Evolutionary conservation across 2,888 invertebrate species (phyloP).

Genomic region (Dorcus parallelipipedus): DNA sequence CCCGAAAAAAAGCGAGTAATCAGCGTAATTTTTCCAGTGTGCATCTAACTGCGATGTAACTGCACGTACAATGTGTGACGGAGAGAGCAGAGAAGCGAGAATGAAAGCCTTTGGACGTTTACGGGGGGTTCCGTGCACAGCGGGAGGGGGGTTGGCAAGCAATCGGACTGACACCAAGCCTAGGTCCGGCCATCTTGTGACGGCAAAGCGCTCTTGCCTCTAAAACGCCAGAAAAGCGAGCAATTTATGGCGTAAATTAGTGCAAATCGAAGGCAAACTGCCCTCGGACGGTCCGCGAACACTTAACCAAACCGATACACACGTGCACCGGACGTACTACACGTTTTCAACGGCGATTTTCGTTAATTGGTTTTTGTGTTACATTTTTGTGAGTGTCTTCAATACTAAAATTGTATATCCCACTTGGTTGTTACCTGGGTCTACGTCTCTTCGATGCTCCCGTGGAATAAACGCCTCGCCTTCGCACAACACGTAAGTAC

Average conservation of each 20-base stretch:
- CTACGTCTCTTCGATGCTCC: conserved; percentile 25
- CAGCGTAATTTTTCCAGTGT: conserved; percentile 48
- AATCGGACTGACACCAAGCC: conserved; percentile 50
- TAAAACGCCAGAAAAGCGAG: conserved; percentile 43
- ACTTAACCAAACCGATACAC: conserved; percentile 37
- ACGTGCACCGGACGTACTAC: conserved; percentile 39
- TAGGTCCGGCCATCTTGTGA: conserved; percentile 52
- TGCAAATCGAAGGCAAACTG: conserved; percentile 33
- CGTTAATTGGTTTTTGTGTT: conserved; percentile 41
- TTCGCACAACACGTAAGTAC: conserved; percentile 29
- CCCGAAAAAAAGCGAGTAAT: conserved; percentile 45
- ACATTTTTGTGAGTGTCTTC: conserved; percentile 42
- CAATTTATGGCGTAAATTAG: conserved; percentile 30
- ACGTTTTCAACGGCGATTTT: conserved; percentile 26
- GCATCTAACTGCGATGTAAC: conserved; percentile 48
- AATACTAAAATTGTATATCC: conserved; percentile 19
- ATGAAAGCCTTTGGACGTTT: conserved; percentile 50
- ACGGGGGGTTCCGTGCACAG: conserved; percentile 50
- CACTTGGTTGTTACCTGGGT: conserved; percentile 18
- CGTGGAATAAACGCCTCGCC: conserved; percentile 28
- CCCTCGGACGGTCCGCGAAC: conserved; percentile 35
- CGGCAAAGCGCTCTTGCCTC: conserved; percentile 46
- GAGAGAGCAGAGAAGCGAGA: conserved; percentile 48
- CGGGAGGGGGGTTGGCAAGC: conserved; percentile 44
- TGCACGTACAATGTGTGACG: conserved; percentile 45